Percentiles rank a stretch among this genome's conserved stretches.
phyloP scores from a whole-genome alignment of 1,140 invertebrate species.

The Euglossa dilemma region DNA sequence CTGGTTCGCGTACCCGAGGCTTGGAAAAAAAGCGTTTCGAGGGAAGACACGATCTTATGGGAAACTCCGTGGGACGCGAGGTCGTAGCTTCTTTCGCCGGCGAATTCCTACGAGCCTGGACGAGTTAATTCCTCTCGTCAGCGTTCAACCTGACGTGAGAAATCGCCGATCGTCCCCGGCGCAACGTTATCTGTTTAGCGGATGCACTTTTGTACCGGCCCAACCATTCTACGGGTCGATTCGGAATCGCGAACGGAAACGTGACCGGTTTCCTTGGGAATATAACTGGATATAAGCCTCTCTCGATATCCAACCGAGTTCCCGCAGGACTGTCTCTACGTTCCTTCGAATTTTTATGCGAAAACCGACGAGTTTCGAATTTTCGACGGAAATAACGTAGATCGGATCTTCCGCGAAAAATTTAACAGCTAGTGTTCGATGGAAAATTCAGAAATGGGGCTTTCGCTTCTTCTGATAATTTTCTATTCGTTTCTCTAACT shows the following conservation, averaged over 20 bases:
- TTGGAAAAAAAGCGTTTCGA: slow-evolving; percentile 58
- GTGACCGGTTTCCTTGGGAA: slow-evolving; percentile 13
- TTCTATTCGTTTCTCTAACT: too few species aligned
- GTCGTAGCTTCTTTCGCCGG: slow-evolving; percentile 42
- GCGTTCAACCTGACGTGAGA: slow-evolving; percentile 25
- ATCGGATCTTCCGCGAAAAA: too few species aligned
- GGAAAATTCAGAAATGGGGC: too few species aligned
- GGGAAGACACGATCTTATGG: slow-evolving; percentile 52
- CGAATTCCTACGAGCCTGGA: slow-evolving; percentile 38
- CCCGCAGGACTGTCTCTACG: too few species aligned
- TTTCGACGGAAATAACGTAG: too few species aligned
- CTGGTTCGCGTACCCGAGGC: slow-evolving; percentile 21
- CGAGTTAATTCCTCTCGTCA: slow-evolving; percentile 55
- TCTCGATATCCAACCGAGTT: too few species aligned
- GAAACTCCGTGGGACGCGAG: slow-evolving; percentile 50
- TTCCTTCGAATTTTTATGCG: too few species aligned
- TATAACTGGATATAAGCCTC: too few species aligned
- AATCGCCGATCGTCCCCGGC: slow-evolving; percentile 4
- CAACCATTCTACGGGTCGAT: background rate
- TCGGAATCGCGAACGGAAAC: background rate
- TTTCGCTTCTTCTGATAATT: too few species aligned
- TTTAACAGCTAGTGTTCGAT: too few species aligned
- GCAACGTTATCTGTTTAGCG: background rate
- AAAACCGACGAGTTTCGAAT: too few species aligned
- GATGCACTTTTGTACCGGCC: background rate